Evolutionary conservation across 2,797 vertebrate species (phyloP), one percentile per base, ranked within the genome.

Genomic region (Anas acuta): DNA sequence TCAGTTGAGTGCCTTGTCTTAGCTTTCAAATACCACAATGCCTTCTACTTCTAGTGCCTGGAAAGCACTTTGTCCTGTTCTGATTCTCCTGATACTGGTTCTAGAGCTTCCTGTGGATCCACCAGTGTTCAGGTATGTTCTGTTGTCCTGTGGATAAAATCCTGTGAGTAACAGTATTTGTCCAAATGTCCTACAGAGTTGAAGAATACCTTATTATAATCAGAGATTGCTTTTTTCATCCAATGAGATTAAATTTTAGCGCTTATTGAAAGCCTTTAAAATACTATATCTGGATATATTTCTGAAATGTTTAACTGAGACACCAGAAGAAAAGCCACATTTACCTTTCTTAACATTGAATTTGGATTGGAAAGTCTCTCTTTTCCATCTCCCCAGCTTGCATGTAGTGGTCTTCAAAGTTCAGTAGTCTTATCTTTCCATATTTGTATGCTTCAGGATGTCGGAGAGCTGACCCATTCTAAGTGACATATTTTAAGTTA

Each of bases 31-130:
- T 64, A 25, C 20, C 37, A 51, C 28, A 70, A 4, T 19, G 7
- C 12, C 3, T 51, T 45, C 15, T 3, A 62, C 8, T 76, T 54
- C 11, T 69, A 49, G 28, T 3, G 7, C 9, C 9, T 58, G 30
- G 12, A 87, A 72, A 20, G 11, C 28, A 51, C 21, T 73, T 87
- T 64, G 23, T 64, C 23, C 20, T 87, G 4, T 39, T 64, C 20
- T 81, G 11, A 43, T 26, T 8, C 9, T 49, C 54, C 33, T 80
- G 43, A 5, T 84, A 23, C 28, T 57, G 26, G 5, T 87, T 84
- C 13, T 51, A 6, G 7, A 28, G 21, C 15, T 56, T 19, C 9
- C 10, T 15, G 8, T 0, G 1, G 13, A 41, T n/a, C 26, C 2
- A 0, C 18, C 13, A 43, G 5, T 69, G 12, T 32, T 43, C 4